Conservation (phyloP, 2,797 vertebrate species). For the Remorina albescens region DNA sequence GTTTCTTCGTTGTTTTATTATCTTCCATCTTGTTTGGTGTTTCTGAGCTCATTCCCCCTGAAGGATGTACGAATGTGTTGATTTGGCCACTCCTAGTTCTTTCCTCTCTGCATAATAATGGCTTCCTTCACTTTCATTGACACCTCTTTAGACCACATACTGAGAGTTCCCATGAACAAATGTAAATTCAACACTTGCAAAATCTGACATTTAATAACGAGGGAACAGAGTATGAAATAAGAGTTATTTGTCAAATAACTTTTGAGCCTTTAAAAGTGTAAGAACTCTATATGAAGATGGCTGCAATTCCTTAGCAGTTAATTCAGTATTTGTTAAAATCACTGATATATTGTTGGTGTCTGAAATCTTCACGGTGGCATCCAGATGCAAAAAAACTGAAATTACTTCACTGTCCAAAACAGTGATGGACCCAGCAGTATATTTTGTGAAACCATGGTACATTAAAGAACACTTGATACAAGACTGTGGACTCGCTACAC, state of each 20-base stretch:
- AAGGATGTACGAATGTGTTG: background rate
- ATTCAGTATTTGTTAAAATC: background rate
- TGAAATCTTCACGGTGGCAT: background rate
- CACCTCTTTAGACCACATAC: slow-evolving; percentile 1
- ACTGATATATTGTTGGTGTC: background rate
- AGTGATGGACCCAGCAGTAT: background rate
- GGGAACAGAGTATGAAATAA: background rate
- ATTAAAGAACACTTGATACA: slow-evolving; percentile 17
- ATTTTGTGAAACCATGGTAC: slow-evolving; percentile 12
- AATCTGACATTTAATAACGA: background rate
- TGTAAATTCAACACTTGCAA: slow-evolving; percentile 4
- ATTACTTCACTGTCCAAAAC: background rate
- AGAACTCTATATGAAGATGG: background rate
- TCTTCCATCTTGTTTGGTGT: background rate
- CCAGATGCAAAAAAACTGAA: background rate
- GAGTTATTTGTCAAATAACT: background rate
- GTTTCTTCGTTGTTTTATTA: background rate
- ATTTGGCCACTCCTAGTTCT: slow-evolving; percentile 4
- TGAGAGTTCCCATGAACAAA: background rate
- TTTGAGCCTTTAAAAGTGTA: background rate
- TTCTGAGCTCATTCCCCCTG: slow-evolving; percentile 2
- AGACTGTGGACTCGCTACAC: slow-evolving; percentile 14
- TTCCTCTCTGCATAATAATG: slow-evolving; percentile 8
- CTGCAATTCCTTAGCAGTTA: background rate
- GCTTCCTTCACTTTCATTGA: slow-evolving; percentile 5